Conservation (phyloP, 2,113 vertebrate genomes). For the Xiphophorus maculatus region DNA sequence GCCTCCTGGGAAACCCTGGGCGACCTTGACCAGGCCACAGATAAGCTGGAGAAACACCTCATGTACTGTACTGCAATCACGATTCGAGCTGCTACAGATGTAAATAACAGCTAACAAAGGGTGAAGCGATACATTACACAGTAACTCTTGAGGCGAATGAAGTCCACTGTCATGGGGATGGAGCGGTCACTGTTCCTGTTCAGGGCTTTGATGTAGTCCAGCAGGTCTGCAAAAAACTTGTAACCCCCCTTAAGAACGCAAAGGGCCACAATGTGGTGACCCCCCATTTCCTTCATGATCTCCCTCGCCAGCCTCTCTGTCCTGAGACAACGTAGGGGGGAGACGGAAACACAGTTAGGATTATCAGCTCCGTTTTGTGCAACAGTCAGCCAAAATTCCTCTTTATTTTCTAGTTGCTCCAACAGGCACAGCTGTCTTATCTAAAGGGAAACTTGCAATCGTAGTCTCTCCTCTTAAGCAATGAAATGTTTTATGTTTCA, state of each 20-base stretch:
- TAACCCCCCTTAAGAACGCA: constrained; percentile 98
- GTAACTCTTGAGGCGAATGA: constrained; percentile 99
- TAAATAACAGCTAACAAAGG: background rate
- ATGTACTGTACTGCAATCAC: too few species aligned
- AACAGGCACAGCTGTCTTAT: constrained; percentile 14
- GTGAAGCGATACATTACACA: constrained; percentile 83
- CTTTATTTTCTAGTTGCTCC: constrained; percentile 34
- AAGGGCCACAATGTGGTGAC: constrained; percentile 95
- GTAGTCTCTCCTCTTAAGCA: too few species aligned
- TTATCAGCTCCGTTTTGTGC: constrained; percentile 49
- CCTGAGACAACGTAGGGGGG: constrained; percentile 73
- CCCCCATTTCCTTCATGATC: constrained; percentile 98
- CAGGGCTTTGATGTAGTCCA: constrained; percentile 98
- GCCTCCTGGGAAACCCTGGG: background rate
- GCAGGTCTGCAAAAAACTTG: constrained; percentile 97
- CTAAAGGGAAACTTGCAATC: too few species aligned
- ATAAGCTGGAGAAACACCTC: too few species aligned
- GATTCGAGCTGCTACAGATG: background rate
- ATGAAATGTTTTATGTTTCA: too few species aligned
- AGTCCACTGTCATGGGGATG: constrained; percentile 99
- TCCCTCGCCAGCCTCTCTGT: constrained; percentile 95
- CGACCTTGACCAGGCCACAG: background rate
- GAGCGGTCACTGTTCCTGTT: constrained; percentile 98
- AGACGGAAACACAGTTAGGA: background rate
- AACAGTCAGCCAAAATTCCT: constrained; percentile 47